phyloP scores from a whole-genome alignment of 2,797 vertebrate species.

The Mormyrops attenuatus region DNA sequence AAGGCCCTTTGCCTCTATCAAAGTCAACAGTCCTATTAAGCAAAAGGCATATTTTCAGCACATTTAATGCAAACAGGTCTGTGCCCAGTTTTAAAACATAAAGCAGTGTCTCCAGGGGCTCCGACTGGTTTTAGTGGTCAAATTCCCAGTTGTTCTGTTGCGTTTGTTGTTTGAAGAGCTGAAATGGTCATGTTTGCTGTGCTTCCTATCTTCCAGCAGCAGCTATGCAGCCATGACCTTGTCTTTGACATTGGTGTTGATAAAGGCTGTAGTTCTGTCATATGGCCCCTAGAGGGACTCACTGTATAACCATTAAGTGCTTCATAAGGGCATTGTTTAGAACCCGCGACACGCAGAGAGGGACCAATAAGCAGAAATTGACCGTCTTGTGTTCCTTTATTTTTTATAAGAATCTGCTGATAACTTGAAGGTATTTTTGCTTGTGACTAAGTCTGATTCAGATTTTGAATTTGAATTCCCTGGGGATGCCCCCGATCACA shows the following conservation, averaged over 20 bases:
- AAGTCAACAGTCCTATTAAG: not conserved
- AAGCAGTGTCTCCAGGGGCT: not conserved
- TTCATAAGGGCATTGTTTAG: not conserved
- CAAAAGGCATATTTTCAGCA: not conserved
- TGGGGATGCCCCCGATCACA: not conserved
- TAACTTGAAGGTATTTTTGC: not conserved
- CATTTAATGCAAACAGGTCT: not conserved
- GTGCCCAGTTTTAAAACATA: not conserved
- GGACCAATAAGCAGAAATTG: not conserved
- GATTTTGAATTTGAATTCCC: not conserved
- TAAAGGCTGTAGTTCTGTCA: not conserved
- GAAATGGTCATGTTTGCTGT: not conserved
- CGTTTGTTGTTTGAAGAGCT: not conserved
- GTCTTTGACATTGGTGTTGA: not conserved
- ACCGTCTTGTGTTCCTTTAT: not conserved
- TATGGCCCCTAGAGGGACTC: slow-evolving; percentile 13
- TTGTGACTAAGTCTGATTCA: not conserved
- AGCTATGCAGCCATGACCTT: not conserved
- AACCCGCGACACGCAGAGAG: not conserved
- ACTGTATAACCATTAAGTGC: not conserved
- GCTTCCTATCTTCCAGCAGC: not conserved
- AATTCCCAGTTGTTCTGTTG: not conserved
- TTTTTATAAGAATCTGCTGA: not conserved
- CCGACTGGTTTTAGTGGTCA: not conserved
- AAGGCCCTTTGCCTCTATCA: not conserved